A percentile compares a stretch with the other conserved stretches of the same genome.
Evolutionary conservation across 2,797 vertebrate species (phyloP).

Genomic region (Sebastes diaconus): DNA sequence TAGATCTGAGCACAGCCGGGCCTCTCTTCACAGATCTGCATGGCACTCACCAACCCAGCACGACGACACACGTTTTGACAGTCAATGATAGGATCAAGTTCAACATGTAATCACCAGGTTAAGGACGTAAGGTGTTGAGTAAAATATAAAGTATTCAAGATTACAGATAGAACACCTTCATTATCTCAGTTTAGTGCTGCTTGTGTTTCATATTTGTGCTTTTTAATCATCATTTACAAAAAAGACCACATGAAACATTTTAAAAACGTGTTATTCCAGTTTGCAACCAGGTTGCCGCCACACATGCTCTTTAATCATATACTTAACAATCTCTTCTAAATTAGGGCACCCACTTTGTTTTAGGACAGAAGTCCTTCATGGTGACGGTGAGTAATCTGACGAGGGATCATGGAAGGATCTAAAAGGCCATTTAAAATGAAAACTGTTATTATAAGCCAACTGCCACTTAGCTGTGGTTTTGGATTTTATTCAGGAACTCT

Average conservation of each 20-base stretch:
- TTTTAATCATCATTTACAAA: neutral
- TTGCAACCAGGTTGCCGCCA: neutral
- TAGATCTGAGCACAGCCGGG: constrained; percentile 49
- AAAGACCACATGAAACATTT: neutral
- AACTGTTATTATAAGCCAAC: constrained; percentile 55
- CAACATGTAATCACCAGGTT: neutral
- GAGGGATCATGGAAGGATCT: constrained; percentile 11
- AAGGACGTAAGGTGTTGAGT: neutral
- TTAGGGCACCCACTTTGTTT: neutral
- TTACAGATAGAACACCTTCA: neutral
- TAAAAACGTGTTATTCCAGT: neutral
- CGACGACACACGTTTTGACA: neutral
- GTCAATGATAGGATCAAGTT: neutral
- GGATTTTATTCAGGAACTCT: constrained; percentile 39
- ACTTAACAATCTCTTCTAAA: constrained; percentile 3
- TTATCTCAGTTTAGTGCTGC: neutral
- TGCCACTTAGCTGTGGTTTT: constrained; percentile 55
- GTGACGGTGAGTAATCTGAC: constrained; percentile 2
- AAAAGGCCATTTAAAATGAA: constrained; percentile 28
- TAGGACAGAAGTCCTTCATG: constrained; percentile 6
- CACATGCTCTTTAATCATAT: neutral
- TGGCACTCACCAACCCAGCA: constrained; percentile 1
- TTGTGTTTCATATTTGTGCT: neutral
- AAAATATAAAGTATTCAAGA: neutral
- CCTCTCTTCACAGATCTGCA: constrained; percentile 33